Evolutionary conservation across 1,140 invertebrate genomes (phyloP).

Genomic region (Musca vetustissima): DNA sequence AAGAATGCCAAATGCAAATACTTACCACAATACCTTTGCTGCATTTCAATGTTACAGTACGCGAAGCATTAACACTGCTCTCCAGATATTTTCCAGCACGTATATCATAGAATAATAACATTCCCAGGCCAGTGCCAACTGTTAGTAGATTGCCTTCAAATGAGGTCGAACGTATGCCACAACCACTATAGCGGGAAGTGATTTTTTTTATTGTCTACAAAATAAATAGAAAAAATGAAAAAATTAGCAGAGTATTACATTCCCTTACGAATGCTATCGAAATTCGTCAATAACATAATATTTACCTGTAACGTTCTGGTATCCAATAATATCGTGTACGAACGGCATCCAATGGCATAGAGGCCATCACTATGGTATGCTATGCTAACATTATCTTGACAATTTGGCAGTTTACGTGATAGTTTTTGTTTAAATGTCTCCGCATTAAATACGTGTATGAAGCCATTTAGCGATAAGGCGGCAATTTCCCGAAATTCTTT

Average conservation of each 20-base stretch:
- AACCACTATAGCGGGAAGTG: constrained; percentile 77
- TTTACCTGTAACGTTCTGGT: constrained; percentile 77
- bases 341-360: constrained; percentile 92
- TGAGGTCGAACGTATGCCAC: constrained; percentile 85
- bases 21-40: constrained; percentile 88
- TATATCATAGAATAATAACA: constrained; percentile 92
- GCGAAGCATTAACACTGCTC: constrained; percentile 82
- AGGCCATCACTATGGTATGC: constrained; percentile 78
- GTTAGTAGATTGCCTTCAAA: constrained; percentile 89
- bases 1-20: constrained; percentile 19
- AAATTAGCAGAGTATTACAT: too few relatives aligned
- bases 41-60: constrained; percentile 85
- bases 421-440: constrained; percentile 82
- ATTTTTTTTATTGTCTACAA: constrained; percentile 64
- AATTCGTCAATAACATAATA: neutral
- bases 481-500: constrained; percentile 83
- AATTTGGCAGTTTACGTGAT: constrained; percentile 82
- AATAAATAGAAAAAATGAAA: too few relatives aligned
- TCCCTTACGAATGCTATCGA: too few relatives aligned
- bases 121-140: constrained; percentile 88
- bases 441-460: constrained; percentile 90
- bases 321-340: constrained; percentile 88
- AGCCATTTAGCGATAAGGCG: constrained; percentile 89
- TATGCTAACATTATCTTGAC: constrained; percentile 91
- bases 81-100: constrained; percentile 89